Percentiles rank a stretch among this genome's conserved stretches.
phyloP scores from a whole-genome alignment of 2,888 invertebrate species.

The Nomada fucata region DNA sequence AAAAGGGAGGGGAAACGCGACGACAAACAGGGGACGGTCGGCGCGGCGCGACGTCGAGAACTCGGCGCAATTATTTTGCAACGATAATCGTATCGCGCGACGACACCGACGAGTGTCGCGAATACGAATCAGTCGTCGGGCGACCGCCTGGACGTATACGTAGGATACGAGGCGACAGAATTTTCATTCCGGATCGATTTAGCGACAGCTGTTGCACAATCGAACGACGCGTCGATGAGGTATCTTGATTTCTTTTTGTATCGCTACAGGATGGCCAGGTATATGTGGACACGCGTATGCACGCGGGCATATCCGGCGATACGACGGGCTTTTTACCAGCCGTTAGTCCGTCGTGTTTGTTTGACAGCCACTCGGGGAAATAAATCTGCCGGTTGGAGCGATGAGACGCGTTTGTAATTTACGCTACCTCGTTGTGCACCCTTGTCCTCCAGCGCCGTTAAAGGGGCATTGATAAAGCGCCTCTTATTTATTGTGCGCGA shows the following conservation, averaged over 20 bases:
- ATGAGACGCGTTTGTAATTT: conserved; percentile 32
- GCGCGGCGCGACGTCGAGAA: conserved; percentile 18
- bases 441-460: not conserved
- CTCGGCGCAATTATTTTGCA: conserved; percentile 49
- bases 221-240: conserved; percentile 22
- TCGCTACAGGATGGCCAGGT: conserved; percentile 21
- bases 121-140: conserved; percentile 5
- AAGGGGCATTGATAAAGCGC: not conserved
- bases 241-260: conserved; percentile 48
- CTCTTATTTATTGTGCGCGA: not conserved
- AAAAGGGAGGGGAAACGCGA: conserved; percentile 1
- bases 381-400: conserved; percentile 48
- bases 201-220: conserved; percentile 27
- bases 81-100: conserved; percentile 48
- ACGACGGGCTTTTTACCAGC: conserved; percentile 27
- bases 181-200: conserved; percentile 58
- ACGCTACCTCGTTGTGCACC: not conserved
- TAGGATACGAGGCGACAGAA: conserved; percentile 41
- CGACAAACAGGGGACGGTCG: not conserved
- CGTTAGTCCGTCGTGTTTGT: conserved; percentile 42
- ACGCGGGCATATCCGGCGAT: not conserved
- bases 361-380: conserved; percentile 36
- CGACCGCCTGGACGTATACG: not conserved
- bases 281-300: no score
- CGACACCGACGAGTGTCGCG: conserved; percentile 13